Evolutionary conservation across 2,888 invertebrate species (phyloP).

Genomic region (Dasysyrphus albostriatus): DNA sequence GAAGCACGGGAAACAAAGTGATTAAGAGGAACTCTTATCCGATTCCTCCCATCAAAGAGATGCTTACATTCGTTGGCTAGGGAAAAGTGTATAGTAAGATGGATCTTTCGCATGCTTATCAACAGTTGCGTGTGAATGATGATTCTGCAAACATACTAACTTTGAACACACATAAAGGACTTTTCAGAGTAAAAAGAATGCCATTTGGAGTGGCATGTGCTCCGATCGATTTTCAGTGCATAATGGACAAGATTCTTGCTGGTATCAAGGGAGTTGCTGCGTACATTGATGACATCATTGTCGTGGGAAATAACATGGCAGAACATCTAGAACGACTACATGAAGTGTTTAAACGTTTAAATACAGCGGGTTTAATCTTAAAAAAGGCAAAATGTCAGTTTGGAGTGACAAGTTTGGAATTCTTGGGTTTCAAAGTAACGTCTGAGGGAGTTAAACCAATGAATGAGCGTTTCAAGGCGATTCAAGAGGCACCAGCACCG

Average conservation of each 20-base stretch:
- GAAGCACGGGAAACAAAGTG: slow-evolving; percentile 42
- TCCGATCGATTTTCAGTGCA: no score
- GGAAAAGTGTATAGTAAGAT: slow-evolving; percentile 25
- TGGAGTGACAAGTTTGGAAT: neutral
- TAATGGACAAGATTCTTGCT: no score
- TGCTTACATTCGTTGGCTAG: slow-evolving; percentile 1
- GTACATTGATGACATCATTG: neutral
- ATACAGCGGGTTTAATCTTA: neutral
- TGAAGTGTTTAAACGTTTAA: neutral
- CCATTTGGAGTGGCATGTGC: no score
- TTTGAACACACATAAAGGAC: no score
- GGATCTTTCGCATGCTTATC: slow-evolving; percentile 25
- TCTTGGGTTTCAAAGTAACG: neutral
- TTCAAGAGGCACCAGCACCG: neutral
- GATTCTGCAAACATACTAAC: neutral
- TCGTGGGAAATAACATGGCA: neutral
- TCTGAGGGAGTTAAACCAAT: neutral
- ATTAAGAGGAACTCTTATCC: slow-evolving; percentile 35
- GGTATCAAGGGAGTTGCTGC: neutral
- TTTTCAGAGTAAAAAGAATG: no score
- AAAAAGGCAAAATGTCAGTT: neutral
- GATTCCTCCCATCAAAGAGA: slow-evolving; percentile 5
- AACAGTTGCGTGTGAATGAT: slow-evolving; percentile 17
- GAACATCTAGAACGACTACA: neutral
- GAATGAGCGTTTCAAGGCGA: neutral